Percentiles rank a stretch among this genome's conserved stretches.
Evolutionary conservation across 2,888 invertebrate genomes (phyloP).

Genomic region (Eustalomyia histrio): DNA sequence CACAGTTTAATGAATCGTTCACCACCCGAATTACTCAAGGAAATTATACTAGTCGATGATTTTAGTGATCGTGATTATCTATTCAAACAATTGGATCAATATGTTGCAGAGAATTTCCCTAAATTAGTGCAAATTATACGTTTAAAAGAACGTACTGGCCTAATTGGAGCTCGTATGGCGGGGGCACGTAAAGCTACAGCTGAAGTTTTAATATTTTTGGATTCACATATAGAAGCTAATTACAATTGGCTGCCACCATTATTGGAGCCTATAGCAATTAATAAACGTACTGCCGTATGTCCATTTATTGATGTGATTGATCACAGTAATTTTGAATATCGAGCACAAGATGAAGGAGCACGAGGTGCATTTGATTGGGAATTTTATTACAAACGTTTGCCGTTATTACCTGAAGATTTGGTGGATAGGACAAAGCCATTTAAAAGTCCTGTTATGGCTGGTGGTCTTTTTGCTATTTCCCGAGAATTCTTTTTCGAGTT

Average conservation of each 20-base stretch:
- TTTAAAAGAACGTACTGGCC: conserved; percentile 86
- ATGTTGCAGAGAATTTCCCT: conserved; percentile 85
- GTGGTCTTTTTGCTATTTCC: conserved; percentile 97
- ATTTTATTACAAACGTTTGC: conserved; percentile 96
- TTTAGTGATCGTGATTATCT: conserved; percentile 89
- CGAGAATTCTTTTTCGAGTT: conserved; percentile 96
- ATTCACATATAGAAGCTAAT: conserved; percentile 95
- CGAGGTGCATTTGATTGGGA: conserved; percentile 98
- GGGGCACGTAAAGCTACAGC: conserved; percentile 89
- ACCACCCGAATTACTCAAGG: conserved; percentile 90
- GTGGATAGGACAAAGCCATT: conserved; percentile 76
- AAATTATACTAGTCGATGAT: conserved; percentile 94
- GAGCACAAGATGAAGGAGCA: conserved; percentile 96
- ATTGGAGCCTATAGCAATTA: conserved; percentile 92
- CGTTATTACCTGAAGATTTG: conserved; percentile 81
- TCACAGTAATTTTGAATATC: conserved; percentile 92
- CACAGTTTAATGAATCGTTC: conserved; percentile 91
- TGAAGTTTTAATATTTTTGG: conserved; percentile 92
- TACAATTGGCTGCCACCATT: conserved; percentile 96
- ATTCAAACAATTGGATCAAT: conserved; percentile 86
- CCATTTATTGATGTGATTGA: conserved; percentile 99
- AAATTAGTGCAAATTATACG: conserved; percentile 88
- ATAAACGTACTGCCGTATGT: conserved; percentile 93
- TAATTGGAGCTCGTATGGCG: conserved; percentile 92
- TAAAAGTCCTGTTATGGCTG: conserved; percentile 97